Conservation (phyloP, 2,113 vertebrate genomes). For the Pungitius pungitius region DNA sequence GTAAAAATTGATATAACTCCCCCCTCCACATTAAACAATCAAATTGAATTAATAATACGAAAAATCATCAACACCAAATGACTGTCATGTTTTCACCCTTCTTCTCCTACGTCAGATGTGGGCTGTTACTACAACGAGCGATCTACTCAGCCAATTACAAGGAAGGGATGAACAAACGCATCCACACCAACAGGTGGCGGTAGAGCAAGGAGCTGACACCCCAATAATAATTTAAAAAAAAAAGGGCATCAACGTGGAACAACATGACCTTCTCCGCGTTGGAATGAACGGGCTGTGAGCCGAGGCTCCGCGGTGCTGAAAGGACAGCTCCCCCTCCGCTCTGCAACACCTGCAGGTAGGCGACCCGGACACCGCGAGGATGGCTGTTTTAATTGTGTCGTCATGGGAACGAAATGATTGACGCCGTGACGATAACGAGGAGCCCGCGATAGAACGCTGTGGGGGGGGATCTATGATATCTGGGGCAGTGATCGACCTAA, state of each 20-base stretch:
- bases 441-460: background rate
- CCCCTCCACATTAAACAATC: background rate
- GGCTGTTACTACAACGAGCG: background rate
- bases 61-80: background rate
- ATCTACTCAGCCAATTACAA: background rate
- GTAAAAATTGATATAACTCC: background rate
- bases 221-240: slow-evolving; percentile 7
- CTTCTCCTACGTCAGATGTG: background rate
- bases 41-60: background rate
- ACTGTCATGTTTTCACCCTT: background rate
- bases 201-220: slow-evolving; percentile 43
- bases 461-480: background rate
- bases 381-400: slow-evolving; percentile 4
- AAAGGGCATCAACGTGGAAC: slow-evolving; percentile 12
- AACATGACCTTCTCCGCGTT: slow-evolving; percentile 39
- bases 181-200: slow-evolving; percentile 78
- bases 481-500: background rate
- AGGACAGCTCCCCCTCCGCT: slow-evolving; percentile 67
- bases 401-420: slow-evolving; percentile 17
- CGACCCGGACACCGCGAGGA: background rate
- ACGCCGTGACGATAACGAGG: slow-evolving; percentile 15
- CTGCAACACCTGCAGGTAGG: slow-evolving; percentile 72
- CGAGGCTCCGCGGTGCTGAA: slow-evolving; percentile 69
- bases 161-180: slow-evolving; percentile 8
- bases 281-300: slow-evolving; percentile 52